These are phyloP conservation scores for Xestia ashworthii DNA, from an alignment of 2,888 invertebrate genomes.

Conservation along the genomic window DNA sequence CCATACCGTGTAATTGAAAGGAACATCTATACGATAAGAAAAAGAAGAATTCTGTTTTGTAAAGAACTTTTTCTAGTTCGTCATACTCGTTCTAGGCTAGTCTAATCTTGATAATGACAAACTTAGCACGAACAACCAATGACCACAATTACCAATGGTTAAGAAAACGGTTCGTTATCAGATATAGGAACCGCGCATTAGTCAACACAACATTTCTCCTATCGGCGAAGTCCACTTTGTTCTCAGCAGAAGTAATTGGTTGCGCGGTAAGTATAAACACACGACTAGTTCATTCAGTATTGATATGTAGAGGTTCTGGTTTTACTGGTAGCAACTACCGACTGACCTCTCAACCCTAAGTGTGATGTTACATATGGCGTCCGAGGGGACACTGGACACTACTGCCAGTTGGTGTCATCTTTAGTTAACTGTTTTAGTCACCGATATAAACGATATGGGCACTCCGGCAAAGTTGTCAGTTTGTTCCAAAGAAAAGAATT, in stretches of 20 bases:
- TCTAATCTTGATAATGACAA: background rate
- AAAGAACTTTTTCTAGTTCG: background rate
- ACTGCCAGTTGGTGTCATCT: slow-evolving; percentile 7
- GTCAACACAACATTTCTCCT: slow-evolving; percentile 37
- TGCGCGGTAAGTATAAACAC: slow-evolving; percentile 45
- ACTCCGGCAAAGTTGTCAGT: background rate
- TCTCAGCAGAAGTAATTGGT: slow-evolving; percentile 38
- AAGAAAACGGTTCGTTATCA: slow-evolving; percentile 16
- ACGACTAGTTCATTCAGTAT: slow-evolving; percentile 40
- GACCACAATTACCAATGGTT: background rate
- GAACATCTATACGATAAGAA: no score
- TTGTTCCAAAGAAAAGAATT: background rate
- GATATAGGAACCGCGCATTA: slow-evolving; percentile 23
- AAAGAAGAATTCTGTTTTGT: background rate
- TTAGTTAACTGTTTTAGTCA: background rate
- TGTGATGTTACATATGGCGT: slow-evolving; percentile 51
- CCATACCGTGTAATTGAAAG: no score
- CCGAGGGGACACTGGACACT: slow-evolving; percentile 22
- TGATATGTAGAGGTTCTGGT: slow-evolving; percentile 60
- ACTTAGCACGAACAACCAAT: background rate
- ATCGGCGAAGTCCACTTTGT: slow-evolving; percentile 39
- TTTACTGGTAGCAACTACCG: slow-evolving; percentile 51
- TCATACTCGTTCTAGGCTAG: background rate
- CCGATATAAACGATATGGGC: no score
- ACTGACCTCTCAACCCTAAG: slow-evolving; percentile 51